Conservation (phyloP, 2,797 vertebrate species). For the Micrastur ruficollis region DNA sequence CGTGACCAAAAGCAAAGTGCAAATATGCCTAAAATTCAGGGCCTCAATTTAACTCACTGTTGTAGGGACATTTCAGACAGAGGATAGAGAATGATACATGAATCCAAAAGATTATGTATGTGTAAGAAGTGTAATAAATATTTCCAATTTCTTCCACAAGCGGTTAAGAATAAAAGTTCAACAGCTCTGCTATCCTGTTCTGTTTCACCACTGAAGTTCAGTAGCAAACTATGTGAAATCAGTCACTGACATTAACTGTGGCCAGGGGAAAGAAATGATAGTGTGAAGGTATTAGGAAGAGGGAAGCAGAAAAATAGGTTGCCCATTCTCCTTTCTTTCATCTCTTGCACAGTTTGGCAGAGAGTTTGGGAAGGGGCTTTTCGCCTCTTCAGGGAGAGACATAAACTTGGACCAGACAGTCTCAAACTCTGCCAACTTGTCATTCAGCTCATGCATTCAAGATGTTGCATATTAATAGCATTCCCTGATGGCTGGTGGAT, state of each 20-base stretch:
- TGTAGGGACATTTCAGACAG: not conserved
- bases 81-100: not conserved
- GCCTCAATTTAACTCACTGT: not conserved
- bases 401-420: constrained; percentile 54
- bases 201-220: not conserved
- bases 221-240: not conserved
- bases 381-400: constrained; percentile 37
- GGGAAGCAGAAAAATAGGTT: not conserved
- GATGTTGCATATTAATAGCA: constrained; percentile 49
- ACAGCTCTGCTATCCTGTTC: not conserved
- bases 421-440: constrained; percentile 58
- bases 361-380: constrained; percentile 19
- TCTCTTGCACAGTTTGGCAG: constrained; percentile 41
- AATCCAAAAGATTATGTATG: not conserved
- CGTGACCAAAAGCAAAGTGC: not conserved
- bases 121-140: not conserved
- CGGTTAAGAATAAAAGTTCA: not conserved
- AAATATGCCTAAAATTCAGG: not conserved
- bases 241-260: not conserved
- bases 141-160: not conserved
- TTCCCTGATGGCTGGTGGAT: constrained; percentile 47
- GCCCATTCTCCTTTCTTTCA: not conserved
- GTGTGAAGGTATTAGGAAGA: not conserved
- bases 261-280: not conserved
- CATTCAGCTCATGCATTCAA: constrained; percentile 57